Evolutionary conservation across 2,888 invertebrate species (phyloP).

Genomic region (Lepidocyrtoides sp.): DNA sequence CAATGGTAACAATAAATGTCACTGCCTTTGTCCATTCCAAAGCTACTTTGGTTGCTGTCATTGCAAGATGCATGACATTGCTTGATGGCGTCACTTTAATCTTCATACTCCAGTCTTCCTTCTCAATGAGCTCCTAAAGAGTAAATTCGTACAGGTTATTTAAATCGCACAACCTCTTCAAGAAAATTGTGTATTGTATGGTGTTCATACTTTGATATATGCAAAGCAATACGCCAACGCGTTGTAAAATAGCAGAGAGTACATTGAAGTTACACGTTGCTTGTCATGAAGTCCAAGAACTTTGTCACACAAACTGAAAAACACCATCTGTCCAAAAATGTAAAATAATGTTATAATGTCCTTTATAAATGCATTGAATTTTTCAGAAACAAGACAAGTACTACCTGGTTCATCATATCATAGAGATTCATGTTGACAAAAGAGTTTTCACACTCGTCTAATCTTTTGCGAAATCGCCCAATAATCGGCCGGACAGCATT

Average conservation of each 20-base stretch:
- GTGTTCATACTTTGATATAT: conserved; percentile 90
- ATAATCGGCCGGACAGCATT: conserved; percentile 84
- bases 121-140: conserved; percentile 87
- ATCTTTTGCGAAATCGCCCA: conserved; percentile 88
- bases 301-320: conserved; percentile 92
- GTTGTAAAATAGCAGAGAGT: conserved; percentile 94
- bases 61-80: conserved; percentile 92
- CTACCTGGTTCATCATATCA: conserved; percentile 91
- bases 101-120: conserved; percentile 93
- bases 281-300: conserved; percentile 89
- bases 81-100: conserved; percentile 92
- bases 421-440: conserved; percentile 92
- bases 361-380: conserved; percentile 68
- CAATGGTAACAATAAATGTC: conserved; percentile 92
- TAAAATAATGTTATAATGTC: conserved; percentile 20
- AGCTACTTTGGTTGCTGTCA: conserved; percentile 93
- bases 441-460: conserved; percentile 90
- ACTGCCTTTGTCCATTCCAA: conserved; percentile 94
- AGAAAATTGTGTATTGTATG: too few species aligned
- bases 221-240: conserved; percentile 92
- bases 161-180: too few species aligned
- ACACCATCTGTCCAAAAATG: conserved; percentile 89
- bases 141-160: not conserved
- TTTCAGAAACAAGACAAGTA: not conserved
- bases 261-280: conserved; percentile 90